phyloP scores from a whole-genome alignment of 2,797 vertebrate genomes.

The Coluber constrictor region DNA sequence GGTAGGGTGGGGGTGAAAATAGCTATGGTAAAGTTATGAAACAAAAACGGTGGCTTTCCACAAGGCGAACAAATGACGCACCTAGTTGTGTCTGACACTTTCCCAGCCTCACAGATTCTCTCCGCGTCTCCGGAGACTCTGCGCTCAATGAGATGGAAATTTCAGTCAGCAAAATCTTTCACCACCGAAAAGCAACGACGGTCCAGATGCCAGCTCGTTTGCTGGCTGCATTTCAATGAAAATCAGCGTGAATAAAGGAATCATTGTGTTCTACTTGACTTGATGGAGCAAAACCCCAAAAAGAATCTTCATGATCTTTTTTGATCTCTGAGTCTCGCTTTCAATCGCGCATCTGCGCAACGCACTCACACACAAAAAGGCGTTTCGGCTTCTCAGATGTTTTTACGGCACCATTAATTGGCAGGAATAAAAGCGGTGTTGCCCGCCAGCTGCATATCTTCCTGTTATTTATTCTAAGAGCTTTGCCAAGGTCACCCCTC shows the following conservation, averaged over 20 bases:
- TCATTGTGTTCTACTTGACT: not conserved
- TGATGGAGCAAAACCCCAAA: not conserved
- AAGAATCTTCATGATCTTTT: constrained; percentile 5
- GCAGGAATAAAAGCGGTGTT: constrained; percentile 52
- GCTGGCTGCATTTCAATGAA: constrained; percentile 46
- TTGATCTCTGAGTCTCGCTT: constrained; percentile 36
- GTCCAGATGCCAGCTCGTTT: constrained; percentile 11
- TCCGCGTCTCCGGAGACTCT: constrained; percentile 40
- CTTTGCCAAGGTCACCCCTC: constrained; percentile 53
- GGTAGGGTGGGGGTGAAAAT: not conserved
- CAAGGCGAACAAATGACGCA: constrained; percentile 52
- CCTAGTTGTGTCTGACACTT: constrained; percentile 60
- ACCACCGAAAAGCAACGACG: constrained; percentile 46
- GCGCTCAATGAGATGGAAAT: constrained; percentile 58
- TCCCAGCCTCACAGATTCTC: constrained; percentile 39
- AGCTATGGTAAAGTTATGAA: not conserved
- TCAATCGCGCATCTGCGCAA: constrained; percentile 31
- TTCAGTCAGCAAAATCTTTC: constrained; percentile 53
- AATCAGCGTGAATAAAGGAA: constrained; percentile 39
- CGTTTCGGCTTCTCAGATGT: constrained; percentile 31
- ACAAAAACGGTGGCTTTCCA: constrained; percentile 24
- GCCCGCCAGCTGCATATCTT: constrained; percentile 48
- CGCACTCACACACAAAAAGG: not conserved
- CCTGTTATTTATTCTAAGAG: constrained; percentile 20
- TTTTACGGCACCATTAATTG: constrained; percentile 50